A percentile compares a stretch with the other conserved stretches of the same genome.
Evolutionary conservation across 2,113 vertebrate genomes (phyloP).

Genomic region (Phyllostomus hastatus): DNA sequence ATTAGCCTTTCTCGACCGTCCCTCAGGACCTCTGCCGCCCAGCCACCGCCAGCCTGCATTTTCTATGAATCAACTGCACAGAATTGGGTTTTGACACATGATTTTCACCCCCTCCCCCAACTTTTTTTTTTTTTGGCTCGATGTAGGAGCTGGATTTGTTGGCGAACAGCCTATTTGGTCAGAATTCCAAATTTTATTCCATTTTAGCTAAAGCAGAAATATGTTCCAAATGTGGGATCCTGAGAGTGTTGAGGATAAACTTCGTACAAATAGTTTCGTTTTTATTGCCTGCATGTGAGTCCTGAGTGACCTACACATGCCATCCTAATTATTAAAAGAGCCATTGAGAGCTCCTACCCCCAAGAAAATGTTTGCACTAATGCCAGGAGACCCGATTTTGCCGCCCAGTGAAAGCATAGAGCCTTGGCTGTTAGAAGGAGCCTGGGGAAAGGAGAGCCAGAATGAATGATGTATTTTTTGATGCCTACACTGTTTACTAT

Average conservation of each 20-base stretch:
- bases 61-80: conserved; percentile 15
- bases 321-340: conserved; percentile 20
- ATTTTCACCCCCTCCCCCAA: not conserved
- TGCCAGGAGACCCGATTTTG: not conserved
- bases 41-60: not conserved
- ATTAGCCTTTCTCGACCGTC: conserved; percentile 16
- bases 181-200: conserved; percentile 52
- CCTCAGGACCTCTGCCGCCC: conserved; percentile 23
- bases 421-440: not conserved
- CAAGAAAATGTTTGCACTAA: not conserved
- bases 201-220: conserved; percentile 59
- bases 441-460: not conserved
- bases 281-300: conserved; percentile 40
- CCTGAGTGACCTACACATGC: conserved; percentile 11
- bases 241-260: conserved; percentile 36
- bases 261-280: conserved; percentile 36
- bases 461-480: not conserved
- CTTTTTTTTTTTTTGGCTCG: not conserved
- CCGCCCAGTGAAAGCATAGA: not conserved
- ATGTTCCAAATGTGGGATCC: conserved; percentile 50
- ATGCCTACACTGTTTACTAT: not conserved
- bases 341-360: not conserved
- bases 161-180: conserved; percentile 35
- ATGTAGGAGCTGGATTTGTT: not conserved
- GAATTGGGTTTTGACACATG: not conserved